Base-by-base conservation (phyloP, 1,140 invertebrate species). In the Myzus persicae region DNA sequence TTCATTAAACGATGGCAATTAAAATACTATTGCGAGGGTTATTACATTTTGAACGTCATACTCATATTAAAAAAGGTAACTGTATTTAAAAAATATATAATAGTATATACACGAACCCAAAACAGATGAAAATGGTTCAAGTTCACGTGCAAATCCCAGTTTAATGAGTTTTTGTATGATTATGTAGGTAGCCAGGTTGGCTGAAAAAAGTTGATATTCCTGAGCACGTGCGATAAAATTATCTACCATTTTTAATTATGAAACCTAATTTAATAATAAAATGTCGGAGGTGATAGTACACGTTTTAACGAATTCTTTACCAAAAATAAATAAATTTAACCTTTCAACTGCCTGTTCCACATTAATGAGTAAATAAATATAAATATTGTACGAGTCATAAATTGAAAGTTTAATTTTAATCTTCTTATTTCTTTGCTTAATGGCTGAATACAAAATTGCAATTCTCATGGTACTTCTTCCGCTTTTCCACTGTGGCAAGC, bases 331-430 rank as follows among this genome's bases (percentile, higher is more conserved):
- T 87, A 87, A 87, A n/a, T 22, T 87, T 87, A n/a, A 87, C 84
- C 2, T 46, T 87, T 87, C n/a, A n/a, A n/a, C n/a, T 46, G 42
- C 46, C 85, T 87, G n/a, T 82, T n/a, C 20, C n/a, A 9, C 38
- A 84, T 84, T 84, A 84, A 36, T 11, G 38, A 11, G 24, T 84
- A 84, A 82, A 42, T 84, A 84, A 84, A 24, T 42, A 84, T 84
- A 67, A 67, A 67, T 67, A 67, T 67, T 85, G 46, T 88, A 88
- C n/a, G 36, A 48, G 85, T 88, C 14, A 88, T 88, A 88, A 88
- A 54, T 89, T 89, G 9, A 89, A 89, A 89, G 48, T 89, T 89
- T 89, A 89, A 89, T 89, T 89, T 89, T 51, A 51, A 89, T 89
- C 46, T 51, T 54, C 48, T 38, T 89, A 38, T 22, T 51, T 54